Evolutionary conservation across 2,888 invertebrate species (phyloP).

Genomic region (Shargacucullia verbasci): DNA sequence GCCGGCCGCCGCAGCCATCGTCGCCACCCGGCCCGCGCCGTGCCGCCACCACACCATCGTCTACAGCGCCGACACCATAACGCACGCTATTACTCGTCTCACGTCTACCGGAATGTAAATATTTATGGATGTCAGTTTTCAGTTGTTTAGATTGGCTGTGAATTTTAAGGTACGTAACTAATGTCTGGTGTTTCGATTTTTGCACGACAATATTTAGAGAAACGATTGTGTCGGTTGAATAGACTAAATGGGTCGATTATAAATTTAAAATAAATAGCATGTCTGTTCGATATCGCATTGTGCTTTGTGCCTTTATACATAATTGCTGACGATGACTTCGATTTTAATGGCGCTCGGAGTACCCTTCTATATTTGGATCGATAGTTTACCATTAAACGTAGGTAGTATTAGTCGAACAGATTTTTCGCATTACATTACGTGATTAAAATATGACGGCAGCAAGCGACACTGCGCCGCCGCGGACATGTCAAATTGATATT

Average conservation of each 20-base stretch:
- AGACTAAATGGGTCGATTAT: constrained; percentile 62
- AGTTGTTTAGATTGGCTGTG: constrained; percentile 89
- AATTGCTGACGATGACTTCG: constrained; percentile 80
- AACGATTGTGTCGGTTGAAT: constrained; percentile 46
- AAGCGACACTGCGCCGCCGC: constrained; percentile 78
- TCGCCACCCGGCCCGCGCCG: constrained; percentile 66
- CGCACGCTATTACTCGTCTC: constrained; percentile 79
- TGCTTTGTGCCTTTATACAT: constrained; percentile 81
- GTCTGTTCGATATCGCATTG: constrained; percentile 78
- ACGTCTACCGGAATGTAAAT: constrained; percentile 86
- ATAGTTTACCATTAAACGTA: constrained; percentile 83
- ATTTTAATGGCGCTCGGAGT: constrained; percentile 81
- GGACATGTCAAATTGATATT: constrained; percentile 67
- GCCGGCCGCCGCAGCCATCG: constrained; percentile 64
- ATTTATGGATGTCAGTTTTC: constrained; percentile 89
- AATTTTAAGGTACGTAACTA: constrained; percentile 88
- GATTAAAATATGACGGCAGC: constrained; percentile 74
- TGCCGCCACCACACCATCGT: constrained; percentile 65
- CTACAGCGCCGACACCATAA: constrained; percentile 71
- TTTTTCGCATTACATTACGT: constrained; percentile 82
- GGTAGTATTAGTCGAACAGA: constrained; percentile 77
- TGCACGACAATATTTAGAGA: constrained; percentile 73
- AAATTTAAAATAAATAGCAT: constrained; percentile 76
- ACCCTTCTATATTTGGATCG: constrained; percentile 85
- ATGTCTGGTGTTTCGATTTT: constrained; percentile 78